Evolutionary conservation across 2,888 invertebrate species (phyloP).

Genomic region (Diplazon laetatorius): DNA sequence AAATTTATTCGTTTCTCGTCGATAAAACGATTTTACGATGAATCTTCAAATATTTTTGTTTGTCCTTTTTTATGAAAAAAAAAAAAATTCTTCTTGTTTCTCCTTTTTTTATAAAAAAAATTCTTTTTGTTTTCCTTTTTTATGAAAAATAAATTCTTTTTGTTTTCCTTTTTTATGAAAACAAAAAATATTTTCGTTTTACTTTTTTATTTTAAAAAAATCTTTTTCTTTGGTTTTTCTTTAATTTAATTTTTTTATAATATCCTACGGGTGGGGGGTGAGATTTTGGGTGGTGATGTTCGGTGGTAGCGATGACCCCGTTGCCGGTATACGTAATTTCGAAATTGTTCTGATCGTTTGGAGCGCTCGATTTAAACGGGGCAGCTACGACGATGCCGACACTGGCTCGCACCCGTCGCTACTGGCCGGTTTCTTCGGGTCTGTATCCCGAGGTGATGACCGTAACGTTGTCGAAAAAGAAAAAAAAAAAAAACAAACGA

Average conservation of each 20-base stretch:
- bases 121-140: slow-evolving; percentile 3
- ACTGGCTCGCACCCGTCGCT: slow-evolving; percentile 77
- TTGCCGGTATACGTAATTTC: slow-evolving; percentile 22
- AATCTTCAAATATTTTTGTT: background rate
- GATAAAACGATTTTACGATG: background rate
- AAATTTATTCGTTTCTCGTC: slow-evolving; percentile 4
- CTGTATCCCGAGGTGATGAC: slow-evolving; percentile 24
- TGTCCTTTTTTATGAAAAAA: background rate
- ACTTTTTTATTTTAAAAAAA: too few relatives aligned
- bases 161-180: background rate
- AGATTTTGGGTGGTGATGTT: background rate
- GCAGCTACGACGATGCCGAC: slow-evolving; percentile 74
- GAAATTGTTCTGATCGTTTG: slow-evolving; percentile 27
- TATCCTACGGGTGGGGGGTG: too few relatives aligned
- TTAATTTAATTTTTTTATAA: too few relatives aligned
- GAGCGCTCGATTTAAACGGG: slow-evolving; percentile 37
- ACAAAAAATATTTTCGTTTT: too few relatives aligned
- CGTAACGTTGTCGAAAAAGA: slow-evolving; percentile 22
- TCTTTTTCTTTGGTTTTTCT: too few relatives aligned
- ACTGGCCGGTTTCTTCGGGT: slow-evolving; percentile 67
- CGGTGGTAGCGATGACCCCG: slow-evolving; percentile 35
- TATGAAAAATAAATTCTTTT: too few relatives aligned
- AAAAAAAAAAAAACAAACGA: slow-evolving; percentile 29
- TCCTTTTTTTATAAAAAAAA: too few relatives aligned
- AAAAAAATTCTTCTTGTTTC: too few relatives aligned